Base-by-base conservation (phyloP, 2,888 invertebrate species). In the Andrena camellia region DNA sequence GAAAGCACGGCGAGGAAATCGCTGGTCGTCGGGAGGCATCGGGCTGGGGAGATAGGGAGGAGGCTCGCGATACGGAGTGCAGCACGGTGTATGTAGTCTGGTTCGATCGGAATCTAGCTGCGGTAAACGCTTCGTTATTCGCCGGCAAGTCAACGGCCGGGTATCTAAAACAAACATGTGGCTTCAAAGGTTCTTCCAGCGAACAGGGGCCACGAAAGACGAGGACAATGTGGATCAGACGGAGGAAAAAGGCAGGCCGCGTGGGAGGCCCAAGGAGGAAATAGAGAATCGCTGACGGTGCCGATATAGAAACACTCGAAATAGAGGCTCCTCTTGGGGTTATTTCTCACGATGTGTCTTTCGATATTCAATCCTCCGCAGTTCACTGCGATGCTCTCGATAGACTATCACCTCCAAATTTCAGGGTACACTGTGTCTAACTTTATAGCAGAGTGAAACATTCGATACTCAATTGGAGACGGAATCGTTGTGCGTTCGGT, bases 161-260 rank as follows among this genome's bases (percentile, higher is more conserved):
- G 90, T 93, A 93, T 93, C 93, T 93, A 92, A 93, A 91, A 92
- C 92, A 93, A 93, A 93, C 92, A 93, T 91, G 91, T 91, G 89
- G 90, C 90, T 88, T 85, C 84, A 85, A 84, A 85, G 85, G 81
- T 83, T 88, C 71, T 80, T 80, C 78, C 72, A 81, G 62, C 64
- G 84, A 75, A 82, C 75, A 76, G 77, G 75, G 83, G 80, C 80
- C 66, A 75, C 73, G 84, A 79, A 60, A 78, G 78, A 85, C 81
- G 86, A 84, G 85, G 82, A 70, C 78, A 73, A 67, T 77, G 50
- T 68, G 60, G 75, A 71, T 67, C 68, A 52, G 13, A 83, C 57
- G 23, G 72, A 69, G 76, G 76, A 74, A 35, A 52, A 64, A 68
- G 31, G 29, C 23, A 52, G 7, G 67, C 81, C 35, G 74, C 42